Percentiles rank a stretch among this genome's conserved stretches.
Conservation (phyloP, 2,113 vertebrate species). For the Passerina amoena region DNA sequence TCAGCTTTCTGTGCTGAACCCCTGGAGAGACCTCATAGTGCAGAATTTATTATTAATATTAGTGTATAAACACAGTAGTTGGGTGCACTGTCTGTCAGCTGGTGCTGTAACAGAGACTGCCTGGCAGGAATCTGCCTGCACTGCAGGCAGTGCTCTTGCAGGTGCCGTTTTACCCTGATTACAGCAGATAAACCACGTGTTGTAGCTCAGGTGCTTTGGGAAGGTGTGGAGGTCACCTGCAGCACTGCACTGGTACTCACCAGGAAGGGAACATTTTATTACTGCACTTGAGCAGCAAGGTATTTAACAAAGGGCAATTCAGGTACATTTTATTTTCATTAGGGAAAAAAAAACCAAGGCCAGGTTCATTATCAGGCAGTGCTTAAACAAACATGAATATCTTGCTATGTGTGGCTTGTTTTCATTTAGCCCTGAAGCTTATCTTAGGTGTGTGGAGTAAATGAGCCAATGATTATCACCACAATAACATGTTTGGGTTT, state of each 20-base stretch:
- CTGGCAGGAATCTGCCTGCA: neutral
- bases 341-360: neutral
- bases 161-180: slow-evolving; percentile 8
- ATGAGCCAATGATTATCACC: slow-evolving; percentile 14
- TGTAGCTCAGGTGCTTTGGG: neutral
- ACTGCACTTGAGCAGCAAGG: neutral
- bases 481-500: slow-evolving; percentile 31
- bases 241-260: neutral
- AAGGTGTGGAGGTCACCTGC: neutral
- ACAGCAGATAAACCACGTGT: neutral
- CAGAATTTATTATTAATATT: neutral
- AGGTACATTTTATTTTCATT: neutral
- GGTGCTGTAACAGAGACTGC: neutral
- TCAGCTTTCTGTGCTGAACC: neutral
- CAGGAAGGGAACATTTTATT: neutral
- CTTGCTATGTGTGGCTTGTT: slow-evolving; percentile 29
- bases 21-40: neutral
- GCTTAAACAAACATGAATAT: slow-evolving; percentile 27
- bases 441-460: slow-evolving; percentile 33
- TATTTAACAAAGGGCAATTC: slow-evolving; percentile 23
- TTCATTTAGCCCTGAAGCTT: slow-evolving; percentile 5
- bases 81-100: neutral
- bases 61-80: neutral
- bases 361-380: neutral
- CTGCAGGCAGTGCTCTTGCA: neutral